Base-by-base conservation (phyloP, 1,140 invertebrate species). In the Aphelinus certus region DNA sequence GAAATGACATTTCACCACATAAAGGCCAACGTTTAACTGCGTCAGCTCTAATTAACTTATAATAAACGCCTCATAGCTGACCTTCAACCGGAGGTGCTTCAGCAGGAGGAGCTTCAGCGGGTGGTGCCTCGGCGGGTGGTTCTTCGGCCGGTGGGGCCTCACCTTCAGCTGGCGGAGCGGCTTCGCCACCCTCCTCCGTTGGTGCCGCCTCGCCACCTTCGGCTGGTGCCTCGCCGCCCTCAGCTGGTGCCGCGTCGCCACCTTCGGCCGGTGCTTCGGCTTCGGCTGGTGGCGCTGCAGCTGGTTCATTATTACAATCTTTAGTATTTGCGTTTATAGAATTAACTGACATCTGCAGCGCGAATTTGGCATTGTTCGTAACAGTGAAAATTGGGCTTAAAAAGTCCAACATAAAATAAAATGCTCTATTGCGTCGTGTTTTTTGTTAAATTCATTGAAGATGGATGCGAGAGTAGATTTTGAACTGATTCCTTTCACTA, bases 221-320 rank as follows among this genome's bases (percentile, higher is more conserved):
- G 68, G 77, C 69, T n/a, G 81, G 78, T 69, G 81, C 70, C 49
- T 77, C 79, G 48, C 26, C 26, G 26, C 72, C 80, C 62, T 77
- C 81, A 7, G 82, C 80, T 48, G 86, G 71, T 26, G 82, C 76
- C 42, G 81, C 83, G 58, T 58, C 69, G 53, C 9, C 26, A 51
- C 81, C 84, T 63, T 77, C 84, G 47, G 79, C 81, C 3, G 81
- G 81, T 53, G 87, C 79, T 1, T 80, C 85, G 10, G 80, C 87
- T 64, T 88, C 88, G 3, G 84, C 86, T 47, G 86, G 80, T 61
- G 85, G 82, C 7, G 80, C 79, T 60, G 75, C 85, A 43, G 84
- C 72, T 78, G 83, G 82, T 82, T 53, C 51, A 53, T 26, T 26
- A 26, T 26, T 26, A 26, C 26, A 26, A 26, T 26, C 26, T 26